Conservation (phyloP, 2,797 vertebrate species). For the Vultur gryphus region DNA sequence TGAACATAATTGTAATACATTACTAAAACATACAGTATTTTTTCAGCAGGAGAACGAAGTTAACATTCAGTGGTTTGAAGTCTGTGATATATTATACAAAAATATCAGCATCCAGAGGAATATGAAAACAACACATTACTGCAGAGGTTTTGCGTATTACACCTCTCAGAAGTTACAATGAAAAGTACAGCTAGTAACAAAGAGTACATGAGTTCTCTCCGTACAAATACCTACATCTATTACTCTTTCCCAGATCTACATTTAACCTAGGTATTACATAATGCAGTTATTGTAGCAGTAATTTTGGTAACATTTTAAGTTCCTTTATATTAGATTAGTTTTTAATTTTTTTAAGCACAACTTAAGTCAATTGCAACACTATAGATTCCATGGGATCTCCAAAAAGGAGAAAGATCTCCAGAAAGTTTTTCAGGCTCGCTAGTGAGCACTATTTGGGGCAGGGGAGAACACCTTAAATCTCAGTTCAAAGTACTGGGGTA, state of each 20-base stretch:
- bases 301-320: neutral
- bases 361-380: neutral
- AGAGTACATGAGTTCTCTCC: neutral
- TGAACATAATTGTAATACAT: neutral
- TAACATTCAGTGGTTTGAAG: neutral
- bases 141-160: neutral
- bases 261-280: neutral
- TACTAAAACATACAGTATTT: neutral
- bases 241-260: neutral
- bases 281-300: neutral
- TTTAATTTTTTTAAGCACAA: neutral
- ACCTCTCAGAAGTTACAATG: neutral
- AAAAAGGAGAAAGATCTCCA: neutral
- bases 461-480: neutral
- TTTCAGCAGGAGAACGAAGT: neutral
- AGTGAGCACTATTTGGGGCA: neutral
- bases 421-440: neutral
- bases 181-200: neutral
- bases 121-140: neutral
- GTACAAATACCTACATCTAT: neutral
- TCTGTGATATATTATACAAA: neutral
- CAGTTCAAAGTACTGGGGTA: neutral
- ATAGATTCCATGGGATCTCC: neutral
- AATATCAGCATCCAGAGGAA: neutral
- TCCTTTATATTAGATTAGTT: neutral